phyloP scores from a whole-genome alignment of 2,797 vertebrate genomes.

The Natrix natrix region DNA sequence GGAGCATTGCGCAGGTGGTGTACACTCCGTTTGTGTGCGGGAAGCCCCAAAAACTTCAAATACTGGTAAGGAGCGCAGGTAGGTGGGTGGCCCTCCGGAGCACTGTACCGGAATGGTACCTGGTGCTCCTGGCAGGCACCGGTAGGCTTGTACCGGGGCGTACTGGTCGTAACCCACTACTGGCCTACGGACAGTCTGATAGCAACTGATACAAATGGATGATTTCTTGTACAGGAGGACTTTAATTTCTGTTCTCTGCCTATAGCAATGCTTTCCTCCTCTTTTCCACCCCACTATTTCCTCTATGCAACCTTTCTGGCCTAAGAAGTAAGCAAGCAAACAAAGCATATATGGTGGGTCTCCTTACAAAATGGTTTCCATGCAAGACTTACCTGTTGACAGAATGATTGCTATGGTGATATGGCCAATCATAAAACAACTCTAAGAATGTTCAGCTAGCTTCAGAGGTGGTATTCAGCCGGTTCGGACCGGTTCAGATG shows the following conservation, averaged over 20 bases:
- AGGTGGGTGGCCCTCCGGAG: too few relatives aligned
- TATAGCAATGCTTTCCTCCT: neutral
- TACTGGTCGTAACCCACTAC: too few relatives aligned
- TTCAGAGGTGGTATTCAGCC: neutral
- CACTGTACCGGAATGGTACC: too few relatives aligned
- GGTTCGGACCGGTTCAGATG: too few relatives aligned
- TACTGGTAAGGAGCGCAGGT: too few relatives aligned
- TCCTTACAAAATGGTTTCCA: neutral
- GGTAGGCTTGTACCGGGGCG: too few relatives aligned
- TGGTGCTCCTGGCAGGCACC: too few relatives aligned
- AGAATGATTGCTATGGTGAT: neutral
- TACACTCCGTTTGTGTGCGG: too few relatives aligned
- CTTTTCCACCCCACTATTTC: neutral
- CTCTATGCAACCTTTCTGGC: neutral
- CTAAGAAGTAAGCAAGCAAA: neutral
- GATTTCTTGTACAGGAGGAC: neutral
- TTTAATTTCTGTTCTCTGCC: neutral
- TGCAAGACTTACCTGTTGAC: neutral
- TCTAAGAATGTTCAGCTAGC: neutral
- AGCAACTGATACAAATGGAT: neutral
- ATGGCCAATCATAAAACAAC: neutral
- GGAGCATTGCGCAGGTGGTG: too few relatives aligned
- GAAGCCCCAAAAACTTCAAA: too few relatives aligned
- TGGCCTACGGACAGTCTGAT: neutral
- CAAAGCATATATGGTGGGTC: neutral